These are phyloP conservation scores for Drosophila prolongata DNA, from an alignment of 2,888 invertebrate species.

Conservation along the genomic window DNA sequence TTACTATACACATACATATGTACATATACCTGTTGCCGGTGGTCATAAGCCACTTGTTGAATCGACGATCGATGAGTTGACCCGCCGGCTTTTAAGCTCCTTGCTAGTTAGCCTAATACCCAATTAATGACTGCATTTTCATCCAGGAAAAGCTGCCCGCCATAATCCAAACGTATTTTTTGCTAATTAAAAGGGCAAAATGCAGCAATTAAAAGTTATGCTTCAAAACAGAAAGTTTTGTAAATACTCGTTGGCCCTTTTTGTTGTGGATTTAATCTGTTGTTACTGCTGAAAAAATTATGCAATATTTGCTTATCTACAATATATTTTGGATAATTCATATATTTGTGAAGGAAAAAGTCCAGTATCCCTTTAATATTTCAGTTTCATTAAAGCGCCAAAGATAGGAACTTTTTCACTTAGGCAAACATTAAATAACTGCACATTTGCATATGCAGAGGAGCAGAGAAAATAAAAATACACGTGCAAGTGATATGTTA, in stretches of 20 bases:
- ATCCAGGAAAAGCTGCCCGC: neutral
- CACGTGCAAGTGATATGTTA: neutral
- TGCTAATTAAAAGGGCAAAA: neutral
- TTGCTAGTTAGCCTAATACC: neutral
- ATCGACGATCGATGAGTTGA: neutral
- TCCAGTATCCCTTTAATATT: no score
- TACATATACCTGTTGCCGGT: neutral
- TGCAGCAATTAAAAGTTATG: neutral
- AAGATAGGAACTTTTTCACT: no score
- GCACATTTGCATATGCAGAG: no score
- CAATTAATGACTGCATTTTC: neutral
- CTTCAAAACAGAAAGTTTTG: neutral
- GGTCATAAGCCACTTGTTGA: conserved; percentile 1
- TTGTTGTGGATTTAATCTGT: neutral
- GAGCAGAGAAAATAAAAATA: no score
- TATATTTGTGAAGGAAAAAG: no score
- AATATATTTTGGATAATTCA: no score
- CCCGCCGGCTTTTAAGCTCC: neutral
- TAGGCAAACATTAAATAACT: no score
- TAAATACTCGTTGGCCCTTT: neutral
- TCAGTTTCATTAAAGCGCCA: no score
- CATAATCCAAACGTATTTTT: neutral
- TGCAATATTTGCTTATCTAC: no score
- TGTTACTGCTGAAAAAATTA: neutral
- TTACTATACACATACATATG: no score